These are phyloP conservation scores for Drosophila sp. DNA, from an alignment of 1,140 invertebrate species.

Conservation along the genomic window DNA sequence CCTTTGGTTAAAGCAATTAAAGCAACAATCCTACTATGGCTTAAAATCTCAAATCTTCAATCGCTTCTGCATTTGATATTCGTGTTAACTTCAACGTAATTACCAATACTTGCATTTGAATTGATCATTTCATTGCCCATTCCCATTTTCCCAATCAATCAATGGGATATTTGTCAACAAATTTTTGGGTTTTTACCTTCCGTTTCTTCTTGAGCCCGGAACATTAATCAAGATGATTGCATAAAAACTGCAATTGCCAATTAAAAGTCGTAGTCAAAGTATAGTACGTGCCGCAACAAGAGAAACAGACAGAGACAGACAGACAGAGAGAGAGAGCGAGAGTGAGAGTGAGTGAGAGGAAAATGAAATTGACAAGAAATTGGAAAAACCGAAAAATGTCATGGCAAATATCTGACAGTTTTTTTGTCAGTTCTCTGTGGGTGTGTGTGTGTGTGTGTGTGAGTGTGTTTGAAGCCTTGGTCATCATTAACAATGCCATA, in stretches of 20 bases:
- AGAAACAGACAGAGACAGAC: neutral
- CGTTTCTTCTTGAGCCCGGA: neutral
- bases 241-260: constrained; percentile 8
- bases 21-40: too few relatives aligned
- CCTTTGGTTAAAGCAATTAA: too few relatives aligned
- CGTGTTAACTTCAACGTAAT: neutral
- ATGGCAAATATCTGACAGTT: constrained; percentile 10
- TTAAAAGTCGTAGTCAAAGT: constrained; percentile 2
- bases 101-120: neutral
- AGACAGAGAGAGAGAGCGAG: neutral
- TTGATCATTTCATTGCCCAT: neutral
- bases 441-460: neutral
- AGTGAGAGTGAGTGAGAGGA: neutral
- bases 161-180: neutral
- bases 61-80: too few relatives aligned
- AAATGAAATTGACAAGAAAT: constrained; percentile 12
- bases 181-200: neutral
- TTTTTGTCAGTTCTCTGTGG: neutral
- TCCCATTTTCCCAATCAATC: neutral
- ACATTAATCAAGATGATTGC: constrained; percentile 11
- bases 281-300: neutral
- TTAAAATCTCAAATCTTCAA: too few relatives aligned
- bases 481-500: constrained; percentile 28
- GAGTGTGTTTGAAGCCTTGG: neutral
- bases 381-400: constrained; percentile 16